Evolutionary conservation across 2,888 invertebrate species (phyloP).

Genomic region (Cylloceria caligata): DNA sequence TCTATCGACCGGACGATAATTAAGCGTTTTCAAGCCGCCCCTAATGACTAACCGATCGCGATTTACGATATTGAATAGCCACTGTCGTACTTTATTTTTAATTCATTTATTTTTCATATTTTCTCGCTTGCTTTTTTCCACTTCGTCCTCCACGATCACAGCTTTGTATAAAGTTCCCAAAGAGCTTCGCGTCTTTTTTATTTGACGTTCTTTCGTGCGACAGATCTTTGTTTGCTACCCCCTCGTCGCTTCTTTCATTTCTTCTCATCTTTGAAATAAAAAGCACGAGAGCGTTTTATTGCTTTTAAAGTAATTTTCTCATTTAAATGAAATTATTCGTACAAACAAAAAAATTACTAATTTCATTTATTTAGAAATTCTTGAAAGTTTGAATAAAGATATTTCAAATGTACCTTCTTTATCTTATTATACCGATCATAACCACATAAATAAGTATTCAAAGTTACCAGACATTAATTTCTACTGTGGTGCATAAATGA

Average conservation of each 20-base stretch:
- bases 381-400: no score
- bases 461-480: no score
- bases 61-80: constrained; percentile 75
- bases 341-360: no score
- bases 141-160: constrained; percentile 7
- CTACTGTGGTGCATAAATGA: no score
- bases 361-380: no score
- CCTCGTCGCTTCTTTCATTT: background rate
- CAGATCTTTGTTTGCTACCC: background rate
- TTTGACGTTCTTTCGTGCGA: background rate
- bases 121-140: constrained; percentile 1
- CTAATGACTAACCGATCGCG: constrained; percentile 77
- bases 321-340: background rate
- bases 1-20: constrained; percentile 78
- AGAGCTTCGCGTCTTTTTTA: background rate
- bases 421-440: no score
- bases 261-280: background rate
- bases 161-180: constrained; percentile 1
- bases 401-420: no score
- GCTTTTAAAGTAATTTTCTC: background rate
- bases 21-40: constrained; percentile 77
- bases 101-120: constrained; percentile 9
- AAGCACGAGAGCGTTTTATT: background rate
- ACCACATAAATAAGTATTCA: no score
- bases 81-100: constrained; percentile 18